These are phyloP conservation scores for Conus betulinus DNA, from an alignment of 1,140 invertebrate genomes.

Conservation along the genomic window DNA sequence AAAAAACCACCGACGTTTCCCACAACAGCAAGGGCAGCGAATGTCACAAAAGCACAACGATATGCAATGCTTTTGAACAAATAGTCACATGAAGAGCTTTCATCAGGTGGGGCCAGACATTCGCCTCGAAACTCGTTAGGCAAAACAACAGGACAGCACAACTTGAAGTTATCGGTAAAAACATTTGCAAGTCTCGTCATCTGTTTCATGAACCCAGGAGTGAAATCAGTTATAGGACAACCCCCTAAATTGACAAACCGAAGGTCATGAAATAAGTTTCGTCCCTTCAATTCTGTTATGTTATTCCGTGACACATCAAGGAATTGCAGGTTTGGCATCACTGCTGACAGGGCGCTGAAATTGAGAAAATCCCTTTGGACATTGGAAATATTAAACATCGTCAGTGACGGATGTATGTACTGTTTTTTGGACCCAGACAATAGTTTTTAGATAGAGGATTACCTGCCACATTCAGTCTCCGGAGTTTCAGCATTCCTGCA, in stretches of 20 bases:
- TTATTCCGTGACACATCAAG: neutral
- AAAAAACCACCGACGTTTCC: too few relatives aligned
- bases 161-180: slow-evolving; percentile 12
- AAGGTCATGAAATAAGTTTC: neutral
- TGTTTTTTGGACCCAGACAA: neutral
- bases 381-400: too few relatives aligned
- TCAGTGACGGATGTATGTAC: neutral
- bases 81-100: too few relatives aligned
- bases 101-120: too few relatives aligned
- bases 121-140: too few relatives aligned
- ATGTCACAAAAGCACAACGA: neutral
- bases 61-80: too few relatives aligned
- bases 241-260: too few relatives aligned
- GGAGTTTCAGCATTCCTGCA: too few relatives aligned
- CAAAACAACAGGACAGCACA: slow-evolving; percentile 7
- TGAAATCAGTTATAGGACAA: too few relatives aligned
- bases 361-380: neutral
- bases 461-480: too few relatives aligned
- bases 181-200: neutral
- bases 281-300: neutral
- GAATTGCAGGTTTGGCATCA: neutral
- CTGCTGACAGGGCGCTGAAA: neutral
- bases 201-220: too few relatives aligned
- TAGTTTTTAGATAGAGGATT: neutral
- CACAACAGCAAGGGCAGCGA: neutral